phyloP scores from a whole-genome alignment of 2,797 vertebrate species.

The Onychomys arenicola region DNA sequence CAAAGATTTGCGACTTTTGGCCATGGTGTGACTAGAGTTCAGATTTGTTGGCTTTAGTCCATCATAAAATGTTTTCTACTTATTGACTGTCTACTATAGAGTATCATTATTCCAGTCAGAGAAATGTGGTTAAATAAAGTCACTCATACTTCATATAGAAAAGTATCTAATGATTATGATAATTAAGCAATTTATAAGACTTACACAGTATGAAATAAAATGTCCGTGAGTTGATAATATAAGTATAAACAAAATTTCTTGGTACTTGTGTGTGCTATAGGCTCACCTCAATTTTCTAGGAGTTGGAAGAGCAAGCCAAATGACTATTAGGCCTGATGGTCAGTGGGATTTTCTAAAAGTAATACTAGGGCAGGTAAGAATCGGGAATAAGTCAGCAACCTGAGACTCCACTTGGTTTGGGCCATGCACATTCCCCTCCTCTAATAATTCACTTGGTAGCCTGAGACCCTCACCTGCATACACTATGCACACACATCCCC shows the following conservation, averaged over 20 bases:
- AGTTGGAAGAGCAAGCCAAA: neutral
- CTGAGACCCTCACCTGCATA: neutral
- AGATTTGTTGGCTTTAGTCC: neutral
- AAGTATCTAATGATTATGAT: neutral
- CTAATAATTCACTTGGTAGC: neutral
- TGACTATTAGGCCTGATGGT: neutral
- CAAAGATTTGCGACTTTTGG: neutral
- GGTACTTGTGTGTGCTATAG: fast-evolving
- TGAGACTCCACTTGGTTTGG: neutral
- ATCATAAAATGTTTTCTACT: neutral
- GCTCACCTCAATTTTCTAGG: neutral
- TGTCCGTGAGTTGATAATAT: neutral
- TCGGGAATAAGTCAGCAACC: neutral
- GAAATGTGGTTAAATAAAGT: neutral
- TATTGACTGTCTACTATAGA: neutral
- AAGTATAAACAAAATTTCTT: neutral
- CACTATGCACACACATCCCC: neutral
- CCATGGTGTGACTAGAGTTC: neutral
- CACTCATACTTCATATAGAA: neutral
- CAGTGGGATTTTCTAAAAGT: neutral
- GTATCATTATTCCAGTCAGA: neutral
- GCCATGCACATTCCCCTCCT: neutral
- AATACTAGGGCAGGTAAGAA: neutral
- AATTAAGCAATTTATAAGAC: neutral
- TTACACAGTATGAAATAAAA: neutral